Percentiles rank a stretch among this genome's conserved stretches.
Evolutionary conservation across 2,888 invertebrate species (phyloP).

Genomic region (Dicycla oo): DNA sequence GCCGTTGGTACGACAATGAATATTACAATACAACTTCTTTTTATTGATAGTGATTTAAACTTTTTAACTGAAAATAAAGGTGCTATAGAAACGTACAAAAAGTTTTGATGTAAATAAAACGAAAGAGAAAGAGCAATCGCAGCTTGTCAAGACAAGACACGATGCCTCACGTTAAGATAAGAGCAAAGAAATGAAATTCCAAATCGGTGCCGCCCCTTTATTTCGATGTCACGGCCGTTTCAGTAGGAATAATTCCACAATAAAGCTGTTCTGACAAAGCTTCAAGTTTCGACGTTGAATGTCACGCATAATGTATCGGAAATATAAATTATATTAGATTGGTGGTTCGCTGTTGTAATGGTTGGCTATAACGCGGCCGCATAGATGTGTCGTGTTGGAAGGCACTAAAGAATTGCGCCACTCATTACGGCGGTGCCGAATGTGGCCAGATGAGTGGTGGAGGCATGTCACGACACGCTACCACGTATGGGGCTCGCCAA

Average conservation of each 20-base stretch:
- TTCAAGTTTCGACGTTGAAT: constrained; percentile 72
- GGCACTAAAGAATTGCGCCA: constrained; percentile 82
- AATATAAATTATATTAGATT: constrained; percentile 85
- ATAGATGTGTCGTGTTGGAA: constrained; percentile 78
- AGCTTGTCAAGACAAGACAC: constrained; percentile 64
- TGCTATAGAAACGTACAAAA: constrained; percentile 31
- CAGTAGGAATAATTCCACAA: constrained; percentile 74
- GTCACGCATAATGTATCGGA: constrained; percentile 82
- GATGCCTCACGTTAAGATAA: constrained; percentile 79
- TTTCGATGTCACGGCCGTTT: constrained; percentile 74
- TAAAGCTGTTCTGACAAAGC: constrained; percentile 77
- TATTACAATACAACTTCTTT: constrained; percentile 23
- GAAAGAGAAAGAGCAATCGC: constrained; percentile 67
- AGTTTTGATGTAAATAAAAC: constrained; percentile 67
- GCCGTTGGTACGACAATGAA: constrained; percentile 17
- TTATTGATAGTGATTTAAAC: constrained; percentile 44
- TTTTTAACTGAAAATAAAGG: constrained; percentile 38
- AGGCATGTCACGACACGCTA: constrained; percentile 75
- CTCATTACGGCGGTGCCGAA: constrained; percentile 82
- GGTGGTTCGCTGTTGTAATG: constrained; percentile 77
- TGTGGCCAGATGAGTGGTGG: constrained; percentile 76
- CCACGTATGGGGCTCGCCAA: constrained; percentile 54
- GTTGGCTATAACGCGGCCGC: constrained; percentile 62
- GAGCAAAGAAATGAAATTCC: constrained; percentile 77
- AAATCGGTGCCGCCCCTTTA: constrained; percentile 75